Conservation (phyloP, 2,888 invertebrate genomes). For the Sipunculus nudus region DNA sequence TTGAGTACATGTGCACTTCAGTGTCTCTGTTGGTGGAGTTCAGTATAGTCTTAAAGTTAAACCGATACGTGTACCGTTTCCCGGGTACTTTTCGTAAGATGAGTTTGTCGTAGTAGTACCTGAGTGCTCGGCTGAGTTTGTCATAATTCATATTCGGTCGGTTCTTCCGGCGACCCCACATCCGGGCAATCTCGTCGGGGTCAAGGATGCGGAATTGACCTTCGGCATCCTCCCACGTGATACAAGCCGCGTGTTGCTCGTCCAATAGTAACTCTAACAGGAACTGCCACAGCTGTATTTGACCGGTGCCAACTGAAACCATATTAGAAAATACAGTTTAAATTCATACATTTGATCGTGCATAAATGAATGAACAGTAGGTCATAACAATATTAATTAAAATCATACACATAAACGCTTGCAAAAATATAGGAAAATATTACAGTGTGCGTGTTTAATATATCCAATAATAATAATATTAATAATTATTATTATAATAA, state of each 20-base stretch:
- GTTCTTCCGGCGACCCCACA: conserved; percentile 95
- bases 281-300: conserved; percentile 99
- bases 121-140: conserved; percentile 81
- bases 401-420: too few relatives aligned
- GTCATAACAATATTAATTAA: too few relatives aligned
- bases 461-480: too few relatives aligned
- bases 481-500: too few relatives aligned
- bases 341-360: too few relatives aligned
- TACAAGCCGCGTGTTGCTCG: conserved; percentile 82
- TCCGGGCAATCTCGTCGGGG: conserved; percentile 92
- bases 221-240: conserved; percentile 95
- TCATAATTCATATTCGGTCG: conserved; percentile 99
- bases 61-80: conserved; percentile 38
- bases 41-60: conserved; percentile 38
- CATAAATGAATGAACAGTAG: too few relatives aligned
- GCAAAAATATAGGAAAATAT: too few relatives aligned
- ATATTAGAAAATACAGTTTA: background rate
- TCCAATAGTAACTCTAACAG: conserved; percentile 93
- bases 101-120: conserved; percentile 66
- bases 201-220: conserved; percentile 96
- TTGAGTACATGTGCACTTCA: too few relatives aligned
- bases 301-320: conserved; percentile 65
- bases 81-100: conserved; percentile 55
- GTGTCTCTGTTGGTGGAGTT: too few relatives aligned
- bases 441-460: too few relatives aligned